Evolutionary conservation across 1,140 invertebrate species (phyloP).

Genomic region (Drosophila littoralis): DNA sequence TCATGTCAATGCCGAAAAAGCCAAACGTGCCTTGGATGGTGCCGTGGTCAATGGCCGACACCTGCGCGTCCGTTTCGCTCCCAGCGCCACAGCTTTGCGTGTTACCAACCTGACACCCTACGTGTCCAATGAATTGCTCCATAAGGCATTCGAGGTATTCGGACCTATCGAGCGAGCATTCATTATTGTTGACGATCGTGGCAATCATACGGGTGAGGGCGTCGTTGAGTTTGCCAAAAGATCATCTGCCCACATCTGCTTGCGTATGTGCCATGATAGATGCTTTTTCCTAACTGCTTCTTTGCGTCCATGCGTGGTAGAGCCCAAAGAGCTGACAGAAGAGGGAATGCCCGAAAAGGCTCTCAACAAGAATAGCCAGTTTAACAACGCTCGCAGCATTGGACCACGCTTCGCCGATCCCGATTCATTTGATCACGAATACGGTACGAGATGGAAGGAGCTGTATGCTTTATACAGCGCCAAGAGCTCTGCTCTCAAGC

Average conservation of each 20-base stretch:
- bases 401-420: slow-evolving; percentile 95
- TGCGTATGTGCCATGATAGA: slow-evolving; percentile 94
- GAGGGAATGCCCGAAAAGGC: slow-evolving; percentile 97
- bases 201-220: slow-evolving; percentile 96
- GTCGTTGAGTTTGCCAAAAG: slow-evolving; percentile 98
- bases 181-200: slow-evolving; percentile 97
- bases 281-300: slow-evolving; percentile 97
- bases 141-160: slow-evolving; percentile 96
- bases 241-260: slow-evolving; percentile 92
- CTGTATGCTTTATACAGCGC: slow-evolving; percentile 95
- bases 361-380: slow-evolving; percentile 94
- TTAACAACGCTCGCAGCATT: slow-evolving; percentile 89
- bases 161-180: slow-evolving; percentile 97
- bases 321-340: slow-evolving; percentile 94
- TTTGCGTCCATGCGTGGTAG: slow-evolving; percentile 94
- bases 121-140: slow-evolving; percentile 97
- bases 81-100: slow-evolving; percentile 95
- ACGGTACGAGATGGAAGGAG: slow-evolving; percentile 98
- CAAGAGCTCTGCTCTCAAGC: slow-evolving; percentile 94
- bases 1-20: slow-evolving; percentile 96
- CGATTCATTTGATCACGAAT: slow-evolving; percentile 97
- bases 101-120: slow-evolving; percentile 96
- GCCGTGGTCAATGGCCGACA: slow-evolving; percentile 92
- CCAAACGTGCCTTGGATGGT: slow-evolving; percentile 96
- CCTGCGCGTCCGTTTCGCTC: slow-evolving; percentile 97